Base-by-base conservation (phyloP, 2,797 vertebrate genomes). In the Spondyliosoma cantharus region DNA sequence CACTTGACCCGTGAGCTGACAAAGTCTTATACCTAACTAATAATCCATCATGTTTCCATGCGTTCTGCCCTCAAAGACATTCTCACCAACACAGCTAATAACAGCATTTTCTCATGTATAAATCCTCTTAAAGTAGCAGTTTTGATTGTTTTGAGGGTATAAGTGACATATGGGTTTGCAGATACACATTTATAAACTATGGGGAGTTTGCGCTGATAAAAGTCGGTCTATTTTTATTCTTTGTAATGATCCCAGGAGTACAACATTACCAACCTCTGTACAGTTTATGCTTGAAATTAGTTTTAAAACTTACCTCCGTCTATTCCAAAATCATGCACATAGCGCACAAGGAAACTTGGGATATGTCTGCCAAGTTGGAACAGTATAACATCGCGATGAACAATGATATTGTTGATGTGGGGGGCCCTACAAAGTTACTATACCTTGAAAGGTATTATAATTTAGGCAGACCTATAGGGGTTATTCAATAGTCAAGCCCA, bases 1-100 rank as follows among this genome's bases (percentile, higher is more conserved):
- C 87, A 75, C 71, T 70, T 42, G 54, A 85, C 58, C 71, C 54
- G 71, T 50, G 43, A 78, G 80, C 83, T 87, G 82, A 90, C 82
- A 71, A 69, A 72, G 69, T 72, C 25, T 1, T 80, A 57, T 59
- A 68, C 71, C 80, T 64, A 42, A 78, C 80, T 86, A 82, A 89
- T 80, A 82, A 79, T 81, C 75, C 16, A 11, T 57, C 70, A 43
- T 22, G 80, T 87, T 86, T 77, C 83, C 62, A 56, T 73, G 73
- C 85, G 86, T 81, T 81, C 71, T 71, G 66, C 65, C 72, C 76
- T 63, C 54, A 19, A 15, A 56, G 78, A 3, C 50, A 45, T 67
- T 75, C 52, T 62, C 61, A 79, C 48, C 24, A 60, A 2, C 61
- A 69, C 46, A 72, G 50, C 58, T 43, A 54, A 77, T 63, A 17